These are phyloP conservation scores for Alethe castanea DNA, from an alignment of 2,113 vertebrate genomes.

Conservation along the genomic window DNA sequence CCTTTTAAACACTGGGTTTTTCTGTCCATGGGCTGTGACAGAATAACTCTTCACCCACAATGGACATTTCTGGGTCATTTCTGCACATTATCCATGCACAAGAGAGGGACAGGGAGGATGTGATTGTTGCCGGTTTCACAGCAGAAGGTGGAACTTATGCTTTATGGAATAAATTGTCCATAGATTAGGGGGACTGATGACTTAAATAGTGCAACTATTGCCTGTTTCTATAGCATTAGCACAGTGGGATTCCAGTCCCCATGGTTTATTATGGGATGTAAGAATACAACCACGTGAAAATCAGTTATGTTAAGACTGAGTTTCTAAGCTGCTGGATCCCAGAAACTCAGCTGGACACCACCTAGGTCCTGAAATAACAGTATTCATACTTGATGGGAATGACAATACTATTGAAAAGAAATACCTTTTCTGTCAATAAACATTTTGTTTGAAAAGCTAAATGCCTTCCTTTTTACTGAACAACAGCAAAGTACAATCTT, in stretches of 20 bases:
- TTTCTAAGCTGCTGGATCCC: neutral
- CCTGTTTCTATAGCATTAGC: neutral
- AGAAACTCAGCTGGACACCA: neutral
- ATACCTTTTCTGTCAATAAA: constrained; percentile 20
- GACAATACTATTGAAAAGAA: neutral
- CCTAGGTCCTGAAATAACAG: neutral
- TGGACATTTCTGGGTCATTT: neutral
- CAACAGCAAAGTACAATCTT: neutral
- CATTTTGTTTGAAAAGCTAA: neutral
- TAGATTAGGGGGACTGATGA: neutral
- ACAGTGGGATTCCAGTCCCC: neutral
- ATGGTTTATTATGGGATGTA: fast-evolving
- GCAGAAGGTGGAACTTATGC: neutral
- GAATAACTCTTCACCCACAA: neutral
- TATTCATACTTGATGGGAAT: neutral
- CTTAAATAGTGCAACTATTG: neutral
- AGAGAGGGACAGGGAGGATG: neutral
- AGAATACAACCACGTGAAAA: fast-evolving
- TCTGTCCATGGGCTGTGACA: neutral
- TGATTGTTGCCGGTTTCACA: neutral
- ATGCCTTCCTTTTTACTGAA: neutral
- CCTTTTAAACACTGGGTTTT: neutral
- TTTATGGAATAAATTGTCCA: neutral
- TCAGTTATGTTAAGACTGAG: neutral
- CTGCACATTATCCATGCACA: neutral